Evolutionary conservation across 1,140 invertebrate species (phyloP).

Genomic region (Plectrocnemia conspersa): DNA sequence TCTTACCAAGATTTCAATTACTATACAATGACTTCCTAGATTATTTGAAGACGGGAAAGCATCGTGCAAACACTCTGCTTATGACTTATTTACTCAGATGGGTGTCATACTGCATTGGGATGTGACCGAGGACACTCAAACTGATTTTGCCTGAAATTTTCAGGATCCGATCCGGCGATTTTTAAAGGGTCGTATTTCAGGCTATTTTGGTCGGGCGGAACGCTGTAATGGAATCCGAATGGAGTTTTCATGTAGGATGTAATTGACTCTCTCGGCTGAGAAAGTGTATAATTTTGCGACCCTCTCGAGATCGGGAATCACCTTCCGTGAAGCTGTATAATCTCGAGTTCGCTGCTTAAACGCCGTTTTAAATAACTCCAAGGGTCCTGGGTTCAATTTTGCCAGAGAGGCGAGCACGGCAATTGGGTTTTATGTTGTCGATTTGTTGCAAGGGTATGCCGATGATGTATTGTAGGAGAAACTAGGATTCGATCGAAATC

Average conservation of each 20-base stretch:
- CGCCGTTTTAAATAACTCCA: constrained; percentile 1
- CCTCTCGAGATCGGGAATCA: not conserved
- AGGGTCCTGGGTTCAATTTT: not conserved
- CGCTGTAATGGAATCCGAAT: not conserved
- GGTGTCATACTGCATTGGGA: no score
- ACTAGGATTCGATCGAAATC: no score
- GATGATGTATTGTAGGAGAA: no score
- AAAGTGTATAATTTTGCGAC: constrained; percentile 2
- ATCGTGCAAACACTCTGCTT: not conserved
- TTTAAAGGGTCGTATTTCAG: no score
- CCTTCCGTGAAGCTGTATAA: constrained; percentile 2
- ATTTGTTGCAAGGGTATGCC: no score
- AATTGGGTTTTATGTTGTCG: constrained; percentile 5
- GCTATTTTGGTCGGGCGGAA: no score
- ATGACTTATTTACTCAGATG: no score
- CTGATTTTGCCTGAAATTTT: no score
- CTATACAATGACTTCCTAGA: not conserved
- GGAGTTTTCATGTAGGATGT: not conserved
- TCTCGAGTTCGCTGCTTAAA: not conserved
- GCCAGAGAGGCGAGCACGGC: not conserved
- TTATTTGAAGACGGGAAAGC: not conserved
- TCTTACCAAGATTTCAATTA: constrained; percentile 4
- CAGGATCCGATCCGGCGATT: no score
- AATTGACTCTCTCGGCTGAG: not conserved
- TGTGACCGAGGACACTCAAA: no score